Conservation (phyloP, 1,140 invertebrate species). For the Aphelenchoides fujianensis region DNA sequence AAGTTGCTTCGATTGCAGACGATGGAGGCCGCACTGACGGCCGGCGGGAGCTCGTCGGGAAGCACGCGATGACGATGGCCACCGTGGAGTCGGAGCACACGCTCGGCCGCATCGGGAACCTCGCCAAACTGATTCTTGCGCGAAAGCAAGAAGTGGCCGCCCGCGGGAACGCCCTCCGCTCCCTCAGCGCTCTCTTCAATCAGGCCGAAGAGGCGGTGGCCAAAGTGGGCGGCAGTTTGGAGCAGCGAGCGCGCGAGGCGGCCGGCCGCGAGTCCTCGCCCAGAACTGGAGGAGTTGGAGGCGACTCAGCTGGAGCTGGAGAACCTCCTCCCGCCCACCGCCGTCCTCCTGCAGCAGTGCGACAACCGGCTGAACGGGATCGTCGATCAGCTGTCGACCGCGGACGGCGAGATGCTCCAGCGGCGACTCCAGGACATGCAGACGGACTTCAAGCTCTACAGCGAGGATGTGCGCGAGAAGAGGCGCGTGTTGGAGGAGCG, state of each 20-base stretch:
- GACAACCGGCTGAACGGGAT: constrained; percentile 36
- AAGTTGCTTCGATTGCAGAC: constrained; percentile 17
- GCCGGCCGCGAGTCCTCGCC: constrained; percentile 35
- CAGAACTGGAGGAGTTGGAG: constrained; percentile 46
- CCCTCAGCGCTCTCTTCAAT: constrained; percentile 27
- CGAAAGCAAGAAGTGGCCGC: constrained; percentile 26
- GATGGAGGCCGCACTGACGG: constrained; percentile 43
- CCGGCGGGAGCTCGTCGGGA: constrained; percentile 31
- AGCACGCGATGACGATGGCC: constrained; percentile 51
- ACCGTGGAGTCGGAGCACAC: constrained; percentile 43
- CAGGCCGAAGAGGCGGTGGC: constrained; percentile 36
- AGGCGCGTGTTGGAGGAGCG: constrained; percentile 36
- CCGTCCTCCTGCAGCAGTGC: constrained; percentile 43
- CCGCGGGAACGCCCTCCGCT: constrained; percentile 9
- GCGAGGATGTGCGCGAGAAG: constrained; percentile 25
- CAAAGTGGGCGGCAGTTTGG: constrained; percentile 20
- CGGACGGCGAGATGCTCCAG: constrained; percentile 20
- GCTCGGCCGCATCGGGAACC: constrained; percentile 15
- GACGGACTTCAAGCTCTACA: constrained; percentile 33
- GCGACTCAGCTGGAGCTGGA: constrained; percentile 34
- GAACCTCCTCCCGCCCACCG: constrained; percentile 36
- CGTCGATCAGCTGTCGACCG: constrained; percentile 28
- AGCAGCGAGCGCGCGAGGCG: not conserved
- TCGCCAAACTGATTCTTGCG: constrained; percentile 21
- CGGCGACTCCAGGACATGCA: constrained; percentile 23